Evolutionary conservation across 2,888 invertebrate genomes (phyloP).

Genomic region (Leuctra nigra): DNA sequence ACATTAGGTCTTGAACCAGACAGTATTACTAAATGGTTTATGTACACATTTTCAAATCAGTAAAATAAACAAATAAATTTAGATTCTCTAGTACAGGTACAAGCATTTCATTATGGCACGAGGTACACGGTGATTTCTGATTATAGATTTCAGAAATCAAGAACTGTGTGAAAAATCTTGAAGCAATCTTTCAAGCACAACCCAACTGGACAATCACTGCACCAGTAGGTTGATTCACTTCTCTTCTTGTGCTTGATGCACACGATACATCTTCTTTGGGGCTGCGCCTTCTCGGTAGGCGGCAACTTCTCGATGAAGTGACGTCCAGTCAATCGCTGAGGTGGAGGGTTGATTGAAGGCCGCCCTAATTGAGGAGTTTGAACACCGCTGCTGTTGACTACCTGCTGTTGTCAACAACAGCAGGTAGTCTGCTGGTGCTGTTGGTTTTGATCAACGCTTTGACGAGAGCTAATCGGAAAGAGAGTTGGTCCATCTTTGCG

Average conservation of each 20-base stretch:
- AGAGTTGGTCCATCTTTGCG: background rate
- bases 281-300: slow-evolving; percentile 1
- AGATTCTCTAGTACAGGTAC: too few species aligned
- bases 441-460: background rate
- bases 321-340: slow-evolving; percentile 5
- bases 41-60: too few species aligned
- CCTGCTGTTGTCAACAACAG: too few species aligned
- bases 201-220: slow-evolving; percentile 10
- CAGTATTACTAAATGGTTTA: too few species aligned
- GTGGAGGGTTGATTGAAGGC: slow-evolving; percentile 16
- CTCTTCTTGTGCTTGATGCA: slow-evolving; percentile 8
- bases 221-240: slow-evolving; percentile 13
- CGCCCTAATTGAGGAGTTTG: background rate
- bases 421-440: too few species aligned
- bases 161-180: slow-evolving; percentile 11
- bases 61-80: too few species aligned
- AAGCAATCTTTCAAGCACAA: slow-evolving; percentile 16
- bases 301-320: slow-evolving; percentile 16
- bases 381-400: background rate
- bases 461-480: background rate
- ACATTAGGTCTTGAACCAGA: too few species aligned
- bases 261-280: slow-evolving; percentile 18
- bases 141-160: background rate
- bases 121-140: too few species aligned
- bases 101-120: too few species aligned